Evolutionary conservation across 2,113 vertebrate species (phyloP), one percentile per base, ranked within the genome.

Genomic region (Seriola rivoliana): DNA sequence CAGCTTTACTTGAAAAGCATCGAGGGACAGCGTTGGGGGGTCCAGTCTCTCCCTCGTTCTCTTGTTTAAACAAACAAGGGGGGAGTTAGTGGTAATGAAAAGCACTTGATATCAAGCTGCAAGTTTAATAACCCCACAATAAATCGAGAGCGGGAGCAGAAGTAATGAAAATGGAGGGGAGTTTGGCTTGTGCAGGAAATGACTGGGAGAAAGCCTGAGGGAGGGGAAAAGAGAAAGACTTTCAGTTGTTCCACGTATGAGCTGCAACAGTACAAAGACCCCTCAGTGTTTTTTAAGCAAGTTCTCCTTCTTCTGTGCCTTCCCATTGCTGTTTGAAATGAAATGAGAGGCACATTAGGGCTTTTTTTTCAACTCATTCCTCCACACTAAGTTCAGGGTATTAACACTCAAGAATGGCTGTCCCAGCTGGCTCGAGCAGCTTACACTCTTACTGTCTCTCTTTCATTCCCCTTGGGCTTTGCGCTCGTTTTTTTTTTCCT

Each of bases 151-250:
- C 36, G 60, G 83, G 88, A 90, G 85, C 77, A 89, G 87, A 79
- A 88, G 86, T 93, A 94, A 95, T 94, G 92, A 93, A 95, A 94
- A 92, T 89, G 90, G 88, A 92, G 87, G 75, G 84, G 85, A 83
- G 86, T 91, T 89, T 86, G 88, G 85, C 91, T 88, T 81, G 84
- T 71, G 89, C 93, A 94, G 94, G 94, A 95, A 95, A 96, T 95
- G 90, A 92, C 93, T 92, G 91, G 75, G 87, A 92, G 85, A 90
- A 57, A 80, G 90, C 87, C 79, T 75, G 84, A 90, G 89, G 90
- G 90, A 83, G 89, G 83, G 84, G 84, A 82, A 72, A 86, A 78
- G 76, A 88, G 87, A 86, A 78, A 84, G 82, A 88, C 80, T 75
- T 93, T 89, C 86, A 90, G 89, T 91, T 93, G 84, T 91, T 94